Percentiles rank a stretch among this genome's conserved stretches.
Evolutionary conservation across 1,140 invertebrate genomes (phyloP).

Genomic region (Lasioglossum baleicum): DNA sequence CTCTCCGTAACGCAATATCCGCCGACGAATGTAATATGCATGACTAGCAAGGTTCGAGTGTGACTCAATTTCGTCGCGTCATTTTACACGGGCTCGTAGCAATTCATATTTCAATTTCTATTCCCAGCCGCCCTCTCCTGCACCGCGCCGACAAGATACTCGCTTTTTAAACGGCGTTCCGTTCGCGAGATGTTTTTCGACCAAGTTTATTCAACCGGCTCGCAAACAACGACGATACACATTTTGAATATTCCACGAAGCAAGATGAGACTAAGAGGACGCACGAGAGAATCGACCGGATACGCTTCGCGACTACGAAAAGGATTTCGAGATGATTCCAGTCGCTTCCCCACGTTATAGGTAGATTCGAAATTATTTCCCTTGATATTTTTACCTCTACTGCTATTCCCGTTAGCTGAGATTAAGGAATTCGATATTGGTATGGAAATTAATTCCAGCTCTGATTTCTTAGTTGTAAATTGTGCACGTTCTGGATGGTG

Average conservation of each 20-base stretch:
- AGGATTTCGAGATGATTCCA: neutral
- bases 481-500: too few species aligned
- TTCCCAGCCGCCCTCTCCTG: neutral
- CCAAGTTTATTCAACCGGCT: neutral
- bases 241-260: neutral
- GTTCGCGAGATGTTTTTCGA: neutral
- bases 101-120: conserved; percentile 39
- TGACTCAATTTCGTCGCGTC: conserved; percentile 33
- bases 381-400: too few species aligned
- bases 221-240: neutral
- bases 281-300: neutral
- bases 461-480: too few species aligned
- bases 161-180: conserved; percentile 4
- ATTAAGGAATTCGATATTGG: too few species aligned
- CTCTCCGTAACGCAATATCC: conserved; percentile 34
- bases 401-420: too few species aligned
- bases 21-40: conserved; percentile 25
- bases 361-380: too few species aligned
- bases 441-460: too few species aligned
- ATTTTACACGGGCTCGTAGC: conserved; percentile 21
- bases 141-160: neutral
- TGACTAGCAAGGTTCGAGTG: conserved; percentile 16
- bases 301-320: neutral
- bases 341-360: neutral
- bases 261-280: neutral